phyloP scores from a whole-genome alignment of 2,888 invertebrate genomes.

The Watsonalla binaria region DNA sequence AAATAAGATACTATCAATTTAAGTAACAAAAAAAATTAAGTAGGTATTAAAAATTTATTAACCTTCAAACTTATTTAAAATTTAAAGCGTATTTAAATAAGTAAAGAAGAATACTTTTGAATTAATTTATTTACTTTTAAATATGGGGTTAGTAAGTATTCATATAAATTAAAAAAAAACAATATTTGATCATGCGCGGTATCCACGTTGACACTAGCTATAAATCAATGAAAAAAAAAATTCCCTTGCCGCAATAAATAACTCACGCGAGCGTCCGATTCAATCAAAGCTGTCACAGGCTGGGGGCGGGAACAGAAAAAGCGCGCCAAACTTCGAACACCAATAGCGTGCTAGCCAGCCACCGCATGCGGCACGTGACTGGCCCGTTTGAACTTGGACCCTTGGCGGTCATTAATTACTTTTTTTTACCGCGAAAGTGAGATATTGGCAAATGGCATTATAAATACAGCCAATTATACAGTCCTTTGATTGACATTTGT shows the following conservation, averaged over 20 bases:
- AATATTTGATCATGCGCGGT: background rate
- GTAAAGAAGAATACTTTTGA: no score
- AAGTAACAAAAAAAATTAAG: no score
- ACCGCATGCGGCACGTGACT: conserved; percentile 53
- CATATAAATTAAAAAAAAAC: no score
- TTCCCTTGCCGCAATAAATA: conserved; percentile 62
- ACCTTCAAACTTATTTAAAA: no score
- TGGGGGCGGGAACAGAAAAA: conserved; percentile 72
- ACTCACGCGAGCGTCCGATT: conserved; percentile 59
- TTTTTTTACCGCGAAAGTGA: conserved; percentile 22
- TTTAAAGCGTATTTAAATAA: no score
- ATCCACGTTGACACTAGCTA: conserved; percentile 33
- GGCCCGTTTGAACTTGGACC: conserved; percentile 69
- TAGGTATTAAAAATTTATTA: no score
- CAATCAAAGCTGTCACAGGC: conserved; percentile 71
- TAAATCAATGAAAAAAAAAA: conserved; percentile 60
- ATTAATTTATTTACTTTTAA: no score
- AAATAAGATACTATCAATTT: background rate
- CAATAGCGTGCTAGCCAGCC: conserved; percentile 57
- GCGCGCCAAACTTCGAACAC: conserved; percentile 72
- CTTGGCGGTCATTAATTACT: conserved; percentile 53
- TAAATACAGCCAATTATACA: background rate
- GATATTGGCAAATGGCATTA: background rate
- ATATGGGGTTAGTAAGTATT: no score
- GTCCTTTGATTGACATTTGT: background rate